Evolutionary conservation across 2,888 invertebrate genomes (phyloP).

Genomic region (Trissoscelio sp.): DNA sequence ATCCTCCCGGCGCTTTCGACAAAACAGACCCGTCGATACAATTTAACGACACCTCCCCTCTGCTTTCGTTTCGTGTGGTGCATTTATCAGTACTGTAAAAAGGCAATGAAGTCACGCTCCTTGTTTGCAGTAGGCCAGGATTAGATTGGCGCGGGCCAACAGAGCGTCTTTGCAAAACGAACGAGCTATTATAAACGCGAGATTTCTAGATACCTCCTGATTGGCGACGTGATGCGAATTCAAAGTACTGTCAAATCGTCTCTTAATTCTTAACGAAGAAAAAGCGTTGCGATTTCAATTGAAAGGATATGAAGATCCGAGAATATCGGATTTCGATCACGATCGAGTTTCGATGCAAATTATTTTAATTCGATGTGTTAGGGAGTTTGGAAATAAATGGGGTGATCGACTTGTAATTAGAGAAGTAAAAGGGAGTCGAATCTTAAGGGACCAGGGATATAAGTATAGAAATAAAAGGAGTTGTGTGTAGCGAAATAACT

Average conservation of each 20-base stretch:
- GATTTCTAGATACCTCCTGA: constrained; percentile 19
- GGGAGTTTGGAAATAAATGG: neutral
- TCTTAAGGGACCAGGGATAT: too few relatives aligned
- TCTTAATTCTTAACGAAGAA: constrained; percentile 37
- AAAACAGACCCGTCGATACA: constrained; percentile 74
- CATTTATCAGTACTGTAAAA: constrained; percentile 70
- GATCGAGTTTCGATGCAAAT: constrained; percentile 45
- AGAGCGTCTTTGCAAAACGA: neutral
- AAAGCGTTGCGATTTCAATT: constrained; percentile 33
- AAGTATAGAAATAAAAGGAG: too few relatives aligned
- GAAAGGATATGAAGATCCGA: neutral
- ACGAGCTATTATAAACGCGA: constrained; percentile 34
- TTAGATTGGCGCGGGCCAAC: neutral
- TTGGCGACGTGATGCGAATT: constrained; percentile 30
- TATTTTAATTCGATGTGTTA: constrained; percentile 18
- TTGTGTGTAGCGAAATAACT: too few relatives aligned
- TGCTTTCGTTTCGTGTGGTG: constrained; percentile 65
- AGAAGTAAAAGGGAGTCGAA: too few relatives aligned
- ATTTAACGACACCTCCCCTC: constrained; percentile 75
- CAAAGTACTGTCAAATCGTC: constrained; percentile 15
- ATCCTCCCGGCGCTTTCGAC: constrained; percentile 36
- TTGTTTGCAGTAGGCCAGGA: neutral
- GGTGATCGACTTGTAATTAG: too few relatives aligned
- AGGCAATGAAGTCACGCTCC: constrained; percentile 14
- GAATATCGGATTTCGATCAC: constrained; percentile 43